Conservation (phyloP, 2,113 vertebrate species). For the Polypterus bichir region DNA sequence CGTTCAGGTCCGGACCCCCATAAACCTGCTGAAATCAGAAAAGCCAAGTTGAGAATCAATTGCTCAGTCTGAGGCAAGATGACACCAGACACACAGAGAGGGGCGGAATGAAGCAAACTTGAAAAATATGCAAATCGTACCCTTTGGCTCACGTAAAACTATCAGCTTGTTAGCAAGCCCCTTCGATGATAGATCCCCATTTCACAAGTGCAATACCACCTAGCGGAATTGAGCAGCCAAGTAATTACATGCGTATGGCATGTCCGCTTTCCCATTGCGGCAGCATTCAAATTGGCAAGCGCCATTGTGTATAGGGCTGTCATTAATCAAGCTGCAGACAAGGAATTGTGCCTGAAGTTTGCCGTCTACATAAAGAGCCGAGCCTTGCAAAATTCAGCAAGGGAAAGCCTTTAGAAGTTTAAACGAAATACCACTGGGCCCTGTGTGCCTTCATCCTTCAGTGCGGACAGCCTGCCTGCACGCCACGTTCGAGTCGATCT, state of each 20-base stretch:
- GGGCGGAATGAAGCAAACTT: background rate
- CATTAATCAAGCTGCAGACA: slow-evolving; percentile 9
- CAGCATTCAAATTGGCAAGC: slow-evolving; percentile 7
- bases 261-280: slow-evolving; percentile 1
- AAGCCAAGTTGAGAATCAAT: too few relatives aligned
- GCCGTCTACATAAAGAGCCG: too few relatives aligned
- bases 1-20: too few relatives aligned
- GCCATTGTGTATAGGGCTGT: slow-evolving; percentile 7
- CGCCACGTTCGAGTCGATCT: too few relatives aligned
- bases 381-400: background rate
- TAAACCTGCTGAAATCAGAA: too few relatives aligned
- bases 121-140: slow-evolving; percentile 7
- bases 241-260: slow-evolving; percentile 13
- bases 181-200: slow-evolving; percentile 8
- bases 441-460: too few relatives aligned
- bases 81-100: too few relatives aligned
- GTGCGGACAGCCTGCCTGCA: too few relatives aligned
- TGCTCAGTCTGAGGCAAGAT: too few relatives aligned
- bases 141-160: slow-evolving; percentile 11
- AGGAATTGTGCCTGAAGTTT: background rate
- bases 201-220: slow-evolving; percentile 1
- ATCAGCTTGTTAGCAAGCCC: slow-evolving; percentile 6
- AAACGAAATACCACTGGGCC: too few relatives aligned
- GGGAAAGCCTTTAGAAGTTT: background rate
- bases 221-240: slow-evolving; percentile 12